Base-by-base conservation (phyloP, 2,113 vertebrate species). In the Psilopsiagon aymara region DNA sequence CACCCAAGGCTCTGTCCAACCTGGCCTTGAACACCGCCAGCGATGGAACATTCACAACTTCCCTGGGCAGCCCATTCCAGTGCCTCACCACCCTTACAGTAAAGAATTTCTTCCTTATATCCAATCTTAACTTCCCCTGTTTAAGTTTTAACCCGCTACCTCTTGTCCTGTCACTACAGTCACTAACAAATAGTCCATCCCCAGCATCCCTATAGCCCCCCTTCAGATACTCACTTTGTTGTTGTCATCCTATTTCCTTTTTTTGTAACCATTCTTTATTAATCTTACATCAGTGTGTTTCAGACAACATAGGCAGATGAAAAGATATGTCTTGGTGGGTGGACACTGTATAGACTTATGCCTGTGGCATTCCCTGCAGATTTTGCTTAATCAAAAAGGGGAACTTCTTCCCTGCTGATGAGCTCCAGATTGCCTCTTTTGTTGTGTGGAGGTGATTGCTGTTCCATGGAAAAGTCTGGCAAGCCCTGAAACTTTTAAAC, bases 271-370 rank as follows among this genome's bases (percentile, higher is more conserved):
- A 14, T 19, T 78, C 73, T 66, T 47, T 62, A n/a, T 20, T 91
- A 62, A 21, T 70, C 13, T 80, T 11, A 73, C 11, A 43, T 76
- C 11, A 31, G 1, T 59, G 31, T 41, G 25, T 63, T 82, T 85
- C 21, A 44, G 59, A 49, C 17, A 49, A 29, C 9, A 4, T 59
- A 46, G 12, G 14, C 25, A 52, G 47, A 69, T 23, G 37, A 62
- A 43, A 57, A 31, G 37, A 46, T 76, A 55, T 8, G 51, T 60
- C 35, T 76, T n/a, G 6, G 31, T 57, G 66, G 18, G 35, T 31
- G 28, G 49, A 37, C 3, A 1, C 29, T 39, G 1, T 0, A 0
- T 33, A 31, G 44, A 35, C 17, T 35, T 67, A 21, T 2, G 37
- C 29, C 10, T 46, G 7, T 66, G 71, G 25, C 12, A 12, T 77